These are phyloP conservation scores for Leptinotarsa peninsularis DNA, from an alignment of 2,888 invertebrate species.

Conservation along the genomic window DNA sequence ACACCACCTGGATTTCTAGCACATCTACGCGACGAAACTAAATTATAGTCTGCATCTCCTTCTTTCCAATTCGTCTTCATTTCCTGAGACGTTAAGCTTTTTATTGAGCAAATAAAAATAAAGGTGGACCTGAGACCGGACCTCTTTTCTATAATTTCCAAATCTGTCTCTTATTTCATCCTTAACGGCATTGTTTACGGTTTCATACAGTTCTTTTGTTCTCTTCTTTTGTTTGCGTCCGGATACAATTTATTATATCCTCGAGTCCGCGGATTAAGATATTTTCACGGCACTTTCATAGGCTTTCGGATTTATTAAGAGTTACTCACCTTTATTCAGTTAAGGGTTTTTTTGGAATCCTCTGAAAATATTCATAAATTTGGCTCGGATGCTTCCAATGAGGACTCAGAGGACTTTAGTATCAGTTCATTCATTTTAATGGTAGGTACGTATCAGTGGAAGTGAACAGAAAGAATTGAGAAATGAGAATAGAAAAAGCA, in stretches of 20 bases:
- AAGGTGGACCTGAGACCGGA: slow-evolving; percentile 40
- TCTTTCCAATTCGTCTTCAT: slow-evolving; percentile 41
- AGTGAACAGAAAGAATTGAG: too few relatives aligned
- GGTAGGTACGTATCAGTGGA: too few relatives aligned
- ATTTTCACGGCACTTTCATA: slow-evolving; percentile 11
- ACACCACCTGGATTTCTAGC: slow-evolving; percentile 12
- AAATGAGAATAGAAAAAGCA: too few relatives aligned
- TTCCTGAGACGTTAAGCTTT: slow-evolving; percentile 36
- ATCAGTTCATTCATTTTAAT: too few relatives aligned
- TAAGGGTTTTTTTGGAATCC: background rate
- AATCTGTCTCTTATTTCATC: slow-evolving; percentile 45
- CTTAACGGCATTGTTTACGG: slow-evolving; percentile 44
- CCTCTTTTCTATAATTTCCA: slow-evolving; percentile 44
- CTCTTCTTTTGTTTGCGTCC: slow-evolving; percentile 31
- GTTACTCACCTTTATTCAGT: background rate
- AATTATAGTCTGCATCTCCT: slow-evolving; percentile 6
- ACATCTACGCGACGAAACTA: background rate
- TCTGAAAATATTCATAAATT: too few relatives aligned
- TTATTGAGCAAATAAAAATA: slow-evolving; percentile 43
- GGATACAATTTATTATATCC: slow-evolving; percentile 30
- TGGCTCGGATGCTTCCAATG: too few relatives aligned
- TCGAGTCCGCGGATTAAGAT: slow-evolving; percentile 18
- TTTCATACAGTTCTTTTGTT: slow-evolving; percentile 24
- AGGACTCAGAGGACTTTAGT: too few relatives aligned
- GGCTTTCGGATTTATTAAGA: slow-evolving; percentile 6